phyloP scores from a whole-genome alignment of 2,113 vertebrate species.

The Zosterops pallidus region DNA sequence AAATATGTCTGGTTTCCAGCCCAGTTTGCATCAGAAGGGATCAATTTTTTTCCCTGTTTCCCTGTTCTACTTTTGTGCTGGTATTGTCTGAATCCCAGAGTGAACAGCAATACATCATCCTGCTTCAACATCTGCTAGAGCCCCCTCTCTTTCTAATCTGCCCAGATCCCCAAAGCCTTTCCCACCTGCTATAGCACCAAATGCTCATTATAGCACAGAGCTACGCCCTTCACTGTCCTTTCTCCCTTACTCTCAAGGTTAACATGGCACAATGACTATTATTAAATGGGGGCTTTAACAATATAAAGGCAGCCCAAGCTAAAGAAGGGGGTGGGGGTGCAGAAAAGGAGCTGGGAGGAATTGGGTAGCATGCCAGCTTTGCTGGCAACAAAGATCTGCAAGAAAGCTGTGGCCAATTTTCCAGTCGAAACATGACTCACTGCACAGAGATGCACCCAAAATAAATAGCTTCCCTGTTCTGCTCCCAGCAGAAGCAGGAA shows the following conservation, averaged over 20 bases:
- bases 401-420: slow-evolving; percentile 88
- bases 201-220: slow-evolving; percentile 81
- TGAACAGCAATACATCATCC: slow-evolving; percentile 83
- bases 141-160: slow-evolving; percentile 81
- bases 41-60: slow-evolving; percentile 71
- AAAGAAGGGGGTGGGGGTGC: slow-evolving; percentile 58
- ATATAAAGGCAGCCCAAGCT: slow-evolving; percentile 68
- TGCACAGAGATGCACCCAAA: slow-evolving; percentile 89
- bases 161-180: slow-evolving; percentile 83
- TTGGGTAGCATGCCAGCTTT: slow-evolving; percentile 81
- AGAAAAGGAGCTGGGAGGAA: slow-evolving; percentile 66
- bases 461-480: slow-evolving; percentile 97
- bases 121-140: slow-evolving; percentile 84
- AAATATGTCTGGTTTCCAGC: slow-evolving; percentile 70
- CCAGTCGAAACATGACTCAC: slow-evolving; percentile 97
- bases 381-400: slow-evolving; percentile 77
- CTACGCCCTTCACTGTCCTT: slow-evolving; percentile 79
- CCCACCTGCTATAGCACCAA: slow-evolving; percentile 81
- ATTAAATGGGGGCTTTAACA: slow-evolving; percentile 73
- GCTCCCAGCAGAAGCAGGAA: slow-evolving; percentile 77
- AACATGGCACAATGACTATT: slow-evolving; percentile 81
- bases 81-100: slow-evolving; percentile 83
- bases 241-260: slow-evolving; percentile 80
- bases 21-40: slow-evolving; percentile 72
- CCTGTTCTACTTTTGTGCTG: slow-evolving; percentile 75